Conservation (phyloP, 1,140 invertebrate species). For the Tetragnatha versicolor region DNA sequence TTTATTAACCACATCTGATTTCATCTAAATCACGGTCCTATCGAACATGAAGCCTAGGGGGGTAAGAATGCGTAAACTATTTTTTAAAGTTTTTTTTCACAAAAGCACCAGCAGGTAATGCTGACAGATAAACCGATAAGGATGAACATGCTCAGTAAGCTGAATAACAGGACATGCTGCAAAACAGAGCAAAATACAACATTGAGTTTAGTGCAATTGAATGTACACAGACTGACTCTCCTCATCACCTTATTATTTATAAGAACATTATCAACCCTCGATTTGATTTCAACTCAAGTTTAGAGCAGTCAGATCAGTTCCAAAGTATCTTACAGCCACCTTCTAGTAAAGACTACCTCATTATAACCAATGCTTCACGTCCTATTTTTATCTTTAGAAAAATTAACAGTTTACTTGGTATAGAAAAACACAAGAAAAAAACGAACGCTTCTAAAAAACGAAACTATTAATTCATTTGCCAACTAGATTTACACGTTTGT, state of each 20-base stretch:
- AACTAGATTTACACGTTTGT: no score
- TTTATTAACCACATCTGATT: constrained; percentile 42
- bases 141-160: constrained; percentile 39
- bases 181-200: constrained; percentile 53
- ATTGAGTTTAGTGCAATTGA: constrained; percentile 45
- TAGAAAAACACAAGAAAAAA: no score
- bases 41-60: constrained; percentile 46
- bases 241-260: constrained; percentile 31
- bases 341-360: no score
- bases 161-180: constrained; percentile 42
- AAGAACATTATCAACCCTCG: constrained; percentile 31
- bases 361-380: no score
- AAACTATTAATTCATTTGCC: no score
- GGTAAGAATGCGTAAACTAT: constrained; percentile 37
- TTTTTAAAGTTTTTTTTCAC: constrained; percentile 22
- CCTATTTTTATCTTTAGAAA: no score
- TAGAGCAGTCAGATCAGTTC: no score
- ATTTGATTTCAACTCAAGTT: no score
- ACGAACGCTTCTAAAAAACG: no score
- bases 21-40: constrained; percentile 43
- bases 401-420: no score
- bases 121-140: constrained; percentile 43
- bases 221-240: constrained; percentile 33
- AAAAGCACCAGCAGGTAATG: constrained; percentile 44
- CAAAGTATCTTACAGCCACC: no score